Conservation (phyloP, 2,113 vertebrate genomes). For the Limanda limanda region DNA sequence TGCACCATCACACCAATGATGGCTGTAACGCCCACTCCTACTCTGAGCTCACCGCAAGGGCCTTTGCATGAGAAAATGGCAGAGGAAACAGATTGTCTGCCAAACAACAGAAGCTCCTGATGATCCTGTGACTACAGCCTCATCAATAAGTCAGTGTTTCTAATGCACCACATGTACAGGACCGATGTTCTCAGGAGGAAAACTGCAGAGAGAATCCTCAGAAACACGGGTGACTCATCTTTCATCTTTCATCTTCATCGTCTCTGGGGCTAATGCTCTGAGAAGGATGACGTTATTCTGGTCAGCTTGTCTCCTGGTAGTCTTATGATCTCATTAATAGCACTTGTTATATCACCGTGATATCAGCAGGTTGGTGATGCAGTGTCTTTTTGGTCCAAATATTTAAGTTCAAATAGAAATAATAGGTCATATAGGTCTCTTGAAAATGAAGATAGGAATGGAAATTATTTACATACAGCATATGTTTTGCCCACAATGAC, state of each 20-base stretch:
- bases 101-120: conserved; percentile 52
- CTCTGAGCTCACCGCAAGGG: not conserved
- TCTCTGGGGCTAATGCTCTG: conserved; percentile 18
- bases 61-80: not conserved
- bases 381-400: too few relatives aligned
- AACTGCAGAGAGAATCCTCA: conserved; percentile 3
- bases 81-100: conserved; percentile 17
- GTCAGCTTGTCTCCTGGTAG: conserved; percentile 16
- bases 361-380: not conserved
- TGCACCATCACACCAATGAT: too few relatives aligned
- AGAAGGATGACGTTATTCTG: conserved; percentile 5
- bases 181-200: conserved; percentile 31
- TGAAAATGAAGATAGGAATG: too few relatives aligned
- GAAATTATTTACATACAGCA: too few relatives aligned
- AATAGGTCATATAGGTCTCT: too few relatives aligned
- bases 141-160: conserved; percentile 74
- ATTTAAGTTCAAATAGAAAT: too few relatives aligned
- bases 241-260: conserved; percentile 30
- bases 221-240: conserved; percentile 48
- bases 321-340: not conserved
- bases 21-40: too few relatives aligned
- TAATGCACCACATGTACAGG: conserved; percentile 47
- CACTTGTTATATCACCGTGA: not conserved
- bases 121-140: conserved; percentile 61
- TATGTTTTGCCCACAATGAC: too few relatives aligned